Conservation (phyloP, 1,140 invertebrate genomes). For the Drosophila azteca region DNA sequence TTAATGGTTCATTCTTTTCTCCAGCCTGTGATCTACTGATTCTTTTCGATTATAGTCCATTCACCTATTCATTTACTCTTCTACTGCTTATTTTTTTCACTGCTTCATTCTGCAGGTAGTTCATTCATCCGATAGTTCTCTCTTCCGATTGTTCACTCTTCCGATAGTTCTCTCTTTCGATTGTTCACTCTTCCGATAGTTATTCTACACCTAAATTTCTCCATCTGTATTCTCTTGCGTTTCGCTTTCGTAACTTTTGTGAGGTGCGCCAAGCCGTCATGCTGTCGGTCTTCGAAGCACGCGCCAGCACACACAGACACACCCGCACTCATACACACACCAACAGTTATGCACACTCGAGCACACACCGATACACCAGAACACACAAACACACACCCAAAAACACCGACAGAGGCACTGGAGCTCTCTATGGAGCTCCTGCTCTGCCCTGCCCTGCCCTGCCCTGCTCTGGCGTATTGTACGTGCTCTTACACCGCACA, state of each 20-base stretch:
- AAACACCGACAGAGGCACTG: conserved; percentile 27
- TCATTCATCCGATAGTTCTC: too few relatives aligned
- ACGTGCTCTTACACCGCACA: conserved; percentile 77
- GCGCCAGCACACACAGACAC: conserved; percentile 66
- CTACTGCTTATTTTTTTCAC: too few relatives aligned
- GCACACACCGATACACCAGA: conserved; percentile 18
- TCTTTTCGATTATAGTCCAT: too few relatives aligned
- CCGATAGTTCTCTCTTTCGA: too few relatives aligned
- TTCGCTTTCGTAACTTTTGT: conserved; percentile 33
- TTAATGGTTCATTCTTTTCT: too few relatives aligned
- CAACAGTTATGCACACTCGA: conserved; percentile 18
- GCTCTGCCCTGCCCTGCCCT: background rate
- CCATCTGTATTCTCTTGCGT: background rate
- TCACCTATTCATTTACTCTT: too few relatives aligned
- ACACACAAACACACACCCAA: conserved; percentile 5
- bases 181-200: too few relatives aligned
- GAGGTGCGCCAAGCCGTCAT: conserved; percentile 40
- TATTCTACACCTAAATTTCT: background rate
- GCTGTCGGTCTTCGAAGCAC: conserved; percentile 75
- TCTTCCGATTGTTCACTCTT: too few relatives aligned
- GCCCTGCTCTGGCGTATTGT: conserved; percentile 51
- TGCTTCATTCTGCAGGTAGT: too few relatives aligned
- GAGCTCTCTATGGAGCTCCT: conserved; percentile 18
- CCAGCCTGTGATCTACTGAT: too few relatives aligned
- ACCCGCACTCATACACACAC: conserved; percentile 41